A percentile compares a stretch with the other conserved stretches of the same genome.
phyloP scores from a whole-genome alignment of 2,113 vertebrate species.

The Thermophis baileyi region DNA sequence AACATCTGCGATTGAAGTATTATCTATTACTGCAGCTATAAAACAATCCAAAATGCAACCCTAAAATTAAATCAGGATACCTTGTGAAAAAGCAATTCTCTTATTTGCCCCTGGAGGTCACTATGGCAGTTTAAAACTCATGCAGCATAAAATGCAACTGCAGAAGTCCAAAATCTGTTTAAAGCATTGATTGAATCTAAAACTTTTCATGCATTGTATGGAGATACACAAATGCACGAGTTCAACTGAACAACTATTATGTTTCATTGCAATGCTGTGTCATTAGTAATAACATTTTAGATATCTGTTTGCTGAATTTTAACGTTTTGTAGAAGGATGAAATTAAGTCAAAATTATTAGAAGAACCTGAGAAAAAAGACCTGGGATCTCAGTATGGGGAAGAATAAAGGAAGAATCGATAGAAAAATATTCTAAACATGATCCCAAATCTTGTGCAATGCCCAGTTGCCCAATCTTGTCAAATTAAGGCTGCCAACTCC shows the following conservation, averaged over 20 bases:
- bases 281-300: background rate
- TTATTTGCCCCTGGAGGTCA: slow-evolving; percentile 36
- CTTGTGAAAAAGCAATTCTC: background rate
- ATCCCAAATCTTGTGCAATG: background rate
- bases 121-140: slow-evolving; percentile 39
- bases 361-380: background rate
- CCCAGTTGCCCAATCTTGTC: background rate
- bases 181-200: rapidly evolving
- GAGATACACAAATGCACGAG: rapidly evolving
- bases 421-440: background rate
- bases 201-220: rapidly evolving
- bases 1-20: background rate
- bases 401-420: background rate
- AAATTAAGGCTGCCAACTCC: background rate
- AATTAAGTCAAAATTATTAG: background rate
- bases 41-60: background rate
- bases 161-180: rapidly evolving
- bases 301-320: background rate
- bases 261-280: background rate
- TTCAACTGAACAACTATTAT: rapidly evolving
- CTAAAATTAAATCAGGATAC: background rate
- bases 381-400: background rate
- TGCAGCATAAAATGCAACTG: rapidly evolving
- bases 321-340: background rate
- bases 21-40: rapidly evolving